Evolutionary conservation across 2,113 vertebrate species (phyloP), one percentile per base, ranked within the genome.

Genomic region (Bambusicola thoracicus): DNA sequence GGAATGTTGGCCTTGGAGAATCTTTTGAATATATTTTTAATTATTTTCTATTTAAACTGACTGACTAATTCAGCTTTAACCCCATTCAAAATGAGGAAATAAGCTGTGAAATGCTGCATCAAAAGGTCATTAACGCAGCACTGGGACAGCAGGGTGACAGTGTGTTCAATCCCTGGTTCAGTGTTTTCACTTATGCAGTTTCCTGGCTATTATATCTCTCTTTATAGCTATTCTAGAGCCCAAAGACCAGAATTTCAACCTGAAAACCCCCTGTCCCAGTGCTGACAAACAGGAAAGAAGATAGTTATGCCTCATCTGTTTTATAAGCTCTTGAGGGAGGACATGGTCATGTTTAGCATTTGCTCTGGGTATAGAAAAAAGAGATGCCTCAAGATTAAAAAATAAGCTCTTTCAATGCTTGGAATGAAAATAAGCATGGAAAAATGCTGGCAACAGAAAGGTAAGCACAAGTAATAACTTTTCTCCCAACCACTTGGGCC

Each of bases 361-460:
- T 82, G 32, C 12, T 43, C 32, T 40, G 30, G 34, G 19, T 40
- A 15, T 85, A 83, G 65, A n/a, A 77, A 91, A 91, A 91, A 51
- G 27, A 75, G 18, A 77, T 90, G 6, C 12, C 25, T 72, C 20
- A 17, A 73, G 34, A 58, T 49, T n/a, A n/a, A 94, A 89, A 93
- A 76, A 44, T 46, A 87, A 67, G 83, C 63, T 17, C 32, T 74
- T 67, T 55, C 32, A 36, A 72, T 81, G 32, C 32, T 70, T 85
- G 65, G 46, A 87, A 72, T 87, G 65, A 61, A 80, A 91, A 74
- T 0, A 7, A 46, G 8, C 41, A 22, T 70, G 44, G 76, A 59
- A 91, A 91, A 92, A 74, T 63, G 43, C 77, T 83, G 56, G 65
- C 48, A 87, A 85, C 63, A 77, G 76, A 87, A 95, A 49, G 21